Conservation (phyloP, 1,140 invertebrate species). For the Coenobita brevimanus region DNA sequence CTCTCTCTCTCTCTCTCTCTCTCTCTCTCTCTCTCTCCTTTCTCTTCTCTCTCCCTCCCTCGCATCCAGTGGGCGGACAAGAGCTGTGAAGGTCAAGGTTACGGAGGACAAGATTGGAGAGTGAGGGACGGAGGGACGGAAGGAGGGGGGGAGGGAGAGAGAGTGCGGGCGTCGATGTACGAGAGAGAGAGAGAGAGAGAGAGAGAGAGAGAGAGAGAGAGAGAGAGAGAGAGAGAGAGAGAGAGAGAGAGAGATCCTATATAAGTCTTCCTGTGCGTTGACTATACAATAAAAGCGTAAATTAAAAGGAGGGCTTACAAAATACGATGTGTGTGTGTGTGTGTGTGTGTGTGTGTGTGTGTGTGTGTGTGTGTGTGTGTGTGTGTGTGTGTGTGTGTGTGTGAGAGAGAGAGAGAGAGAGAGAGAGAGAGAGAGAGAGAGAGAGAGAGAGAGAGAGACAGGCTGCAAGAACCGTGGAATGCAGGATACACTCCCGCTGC, state of each 20-base stretch:
- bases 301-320: background rate
- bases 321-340: slow-evolving; percentile 5
- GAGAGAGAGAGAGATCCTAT: slow-evolving; percentile 6
- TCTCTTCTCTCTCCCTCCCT: background rate
- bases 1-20: too few relatives aligned
- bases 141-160: background rate
- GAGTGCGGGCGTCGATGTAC: too few relatives aligned
- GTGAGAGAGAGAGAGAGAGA: slow-evolving; percentile 24
- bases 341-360: too few relatives aligned
- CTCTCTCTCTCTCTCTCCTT: slow-evolving; percentile 7
- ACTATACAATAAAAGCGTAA: background rate
- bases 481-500: slow-evolving; percentile 20
- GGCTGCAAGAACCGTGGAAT: slow-evolving; percentile 17
- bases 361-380: too few relatives aligned
- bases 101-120: slow-evolving; percentile 13
- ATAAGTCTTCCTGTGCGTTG: background rate
- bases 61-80: slow-evolving; percentile 14
- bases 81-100: slow-evolving; percentile 42
- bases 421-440: slow-evolving; percentile 44
- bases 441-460: slow-evolving; percentile 10
- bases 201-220: slow-evolving; percentile 37
- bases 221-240: slow-evolving; percentile 27
- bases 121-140: background rate
- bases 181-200: slow-evolving; percentile 15
- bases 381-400: too few relatives aligned